A percentile compares a stretch with the other conserved stretches of the same genome.
phyloP scores from a whole-genome alignment of 2,797 vertebrate species.

The Orientallactaga sibirica region DNA sequence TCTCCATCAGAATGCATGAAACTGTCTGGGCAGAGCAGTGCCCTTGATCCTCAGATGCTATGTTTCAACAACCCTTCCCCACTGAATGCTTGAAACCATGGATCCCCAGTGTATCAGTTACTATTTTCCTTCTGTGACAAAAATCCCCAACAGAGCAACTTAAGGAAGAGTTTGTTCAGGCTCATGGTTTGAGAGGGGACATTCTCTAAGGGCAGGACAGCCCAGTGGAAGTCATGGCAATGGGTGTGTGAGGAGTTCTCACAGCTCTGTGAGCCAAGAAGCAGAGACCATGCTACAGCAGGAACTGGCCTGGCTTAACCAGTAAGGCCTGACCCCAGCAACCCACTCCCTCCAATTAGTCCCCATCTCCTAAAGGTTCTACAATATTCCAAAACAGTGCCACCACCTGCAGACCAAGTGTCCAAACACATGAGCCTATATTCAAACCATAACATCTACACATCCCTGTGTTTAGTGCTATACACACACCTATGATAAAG shows the following conservation, averaged over 20 bases:
- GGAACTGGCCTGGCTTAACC: no score
- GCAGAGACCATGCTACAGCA: neutral
- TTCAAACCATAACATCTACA: neutral
- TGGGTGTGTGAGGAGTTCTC: no score
- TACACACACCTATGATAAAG: neutral
- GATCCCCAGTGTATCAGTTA: no score
- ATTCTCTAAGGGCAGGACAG: neutral
- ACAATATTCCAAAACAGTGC: rapidly evolving
- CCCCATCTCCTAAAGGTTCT: neutral
- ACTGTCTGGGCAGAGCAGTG: neutral
- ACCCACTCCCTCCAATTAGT: neutral
- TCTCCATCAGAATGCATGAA: conserved; percentile 25
- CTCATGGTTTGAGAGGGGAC: neutral
- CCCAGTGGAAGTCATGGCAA: no score
- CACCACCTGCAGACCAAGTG: neutral
- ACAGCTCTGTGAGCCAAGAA: neutral
- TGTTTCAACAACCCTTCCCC: neutral
- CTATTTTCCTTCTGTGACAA: no score
- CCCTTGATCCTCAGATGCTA: neutral
- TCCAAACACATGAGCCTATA: neutral
- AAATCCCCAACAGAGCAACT: neutral
- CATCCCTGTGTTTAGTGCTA: no score
- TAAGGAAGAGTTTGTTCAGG: no score
- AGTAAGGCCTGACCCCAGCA: neutral
- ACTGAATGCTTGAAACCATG: neutral